Percentiles rank a stretch among this genome's conserved stretches.
Conservation (phyloP, 2,113 vertebrate species). For the Elachura formosa region DNA sequence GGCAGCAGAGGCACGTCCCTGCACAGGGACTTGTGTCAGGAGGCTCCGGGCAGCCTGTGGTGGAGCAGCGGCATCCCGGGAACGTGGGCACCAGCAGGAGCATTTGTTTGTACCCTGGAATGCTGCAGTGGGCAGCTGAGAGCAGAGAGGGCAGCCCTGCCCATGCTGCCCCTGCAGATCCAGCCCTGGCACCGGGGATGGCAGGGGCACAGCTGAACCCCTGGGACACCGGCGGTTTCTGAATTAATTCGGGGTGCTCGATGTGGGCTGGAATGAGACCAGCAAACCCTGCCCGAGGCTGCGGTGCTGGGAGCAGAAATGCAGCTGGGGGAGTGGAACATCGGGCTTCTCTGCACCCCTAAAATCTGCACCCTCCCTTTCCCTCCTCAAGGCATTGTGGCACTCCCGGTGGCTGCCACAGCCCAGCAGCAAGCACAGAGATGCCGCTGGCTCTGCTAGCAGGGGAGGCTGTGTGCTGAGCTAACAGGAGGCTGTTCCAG, state of each 20-base stretch:
- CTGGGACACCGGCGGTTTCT: neutral
- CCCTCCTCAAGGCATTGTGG: fast-evolving
- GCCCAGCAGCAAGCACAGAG: fast-evolving
- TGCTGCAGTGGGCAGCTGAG: neutral
- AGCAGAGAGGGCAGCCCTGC: neutral
- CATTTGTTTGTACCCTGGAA: neutral
- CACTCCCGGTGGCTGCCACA: neutral
- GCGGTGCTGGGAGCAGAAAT: neutral
- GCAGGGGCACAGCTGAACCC: neutral
- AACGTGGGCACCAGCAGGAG: neutral
- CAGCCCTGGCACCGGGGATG: neutral
- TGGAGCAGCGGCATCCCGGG: neutral
- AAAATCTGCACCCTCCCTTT: too few species aligned
- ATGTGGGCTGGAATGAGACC: constrained; percentile 13
- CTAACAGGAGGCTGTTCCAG: neutral
- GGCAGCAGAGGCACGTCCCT: neutral
- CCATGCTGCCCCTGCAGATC: neutral
- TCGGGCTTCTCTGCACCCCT: neutral
- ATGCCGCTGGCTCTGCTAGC: neutral
- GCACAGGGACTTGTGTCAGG: neutral
- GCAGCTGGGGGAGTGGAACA: neutral
- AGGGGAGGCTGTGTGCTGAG: too few species aligned
- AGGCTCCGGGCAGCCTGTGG: neutral
- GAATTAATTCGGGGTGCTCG: neutral
- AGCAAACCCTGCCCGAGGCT: neutral